Percentiles rank a stretch among this genome's conserved stretches.
Conservation (phyloP, 2,888 invertebrate species). For the Dynastes hyllus region DNA sequence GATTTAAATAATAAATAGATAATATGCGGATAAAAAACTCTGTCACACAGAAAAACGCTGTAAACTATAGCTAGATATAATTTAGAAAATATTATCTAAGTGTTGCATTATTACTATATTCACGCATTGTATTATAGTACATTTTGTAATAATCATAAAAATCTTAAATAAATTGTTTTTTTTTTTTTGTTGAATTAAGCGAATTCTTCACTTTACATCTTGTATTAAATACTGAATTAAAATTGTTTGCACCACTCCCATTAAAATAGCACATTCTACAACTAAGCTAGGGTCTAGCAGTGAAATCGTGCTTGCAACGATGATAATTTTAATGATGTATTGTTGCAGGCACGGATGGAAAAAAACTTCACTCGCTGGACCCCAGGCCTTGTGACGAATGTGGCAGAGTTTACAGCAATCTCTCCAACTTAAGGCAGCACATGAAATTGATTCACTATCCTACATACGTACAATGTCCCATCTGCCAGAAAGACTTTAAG, state of each 20-base stretch:
- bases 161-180: no score
- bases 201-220: no score
- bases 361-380: conserved; percentile 72
- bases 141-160: no score
- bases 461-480: conserved; percentile 76
- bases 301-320: conserved; percentile 66
- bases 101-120: no score
- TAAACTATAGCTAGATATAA: no score
- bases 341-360: conserved; percentile 69
- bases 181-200: no score
- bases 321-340: conserved; percentile 56
- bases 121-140: no score
- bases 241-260: no score
- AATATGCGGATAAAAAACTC: no score
- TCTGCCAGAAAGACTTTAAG: conserved; percentile 78
- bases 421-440: conserved; percentile 79
- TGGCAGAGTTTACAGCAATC: conserved; percentile 79
- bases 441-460: conserved; percentile 80
- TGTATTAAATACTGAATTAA: no score
- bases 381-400: conserved; percentile 78
- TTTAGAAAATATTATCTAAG: no score
- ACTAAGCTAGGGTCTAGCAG: conserved; percentile 55
- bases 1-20: conserved; percentile 10
- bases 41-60: no score
- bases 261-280: neutral